Evolutionary conservation across 2,113 vertebrate genomes (phyloP).

Genomic region (Heterotilapia buettikoferi): DNA sequence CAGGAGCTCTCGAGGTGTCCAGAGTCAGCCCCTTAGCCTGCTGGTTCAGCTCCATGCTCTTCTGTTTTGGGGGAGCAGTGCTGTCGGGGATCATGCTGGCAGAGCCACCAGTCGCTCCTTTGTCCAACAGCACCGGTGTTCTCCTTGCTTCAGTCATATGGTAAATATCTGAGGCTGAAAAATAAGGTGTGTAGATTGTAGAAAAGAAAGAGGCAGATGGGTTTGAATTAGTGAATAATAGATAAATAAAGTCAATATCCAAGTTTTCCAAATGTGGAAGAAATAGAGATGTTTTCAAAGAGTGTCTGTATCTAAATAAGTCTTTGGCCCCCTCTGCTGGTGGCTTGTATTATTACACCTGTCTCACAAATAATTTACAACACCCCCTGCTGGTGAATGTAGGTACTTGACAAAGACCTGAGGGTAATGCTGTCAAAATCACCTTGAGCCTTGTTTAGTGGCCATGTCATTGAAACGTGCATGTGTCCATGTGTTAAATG

Average conservation of each 20-base stretch:
- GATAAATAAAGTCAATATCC: neutral
- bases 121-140: conserved; percentile 80
- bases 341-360: conserved; percentile 6
- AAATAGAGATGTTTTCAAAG: neutral
- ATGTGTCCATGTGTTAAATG: neutral
- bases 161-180: conserved; percentile 69
- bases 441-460: neutral
- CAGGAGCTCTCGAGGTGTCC: conserved; percentile 80
- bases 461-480: neutral
- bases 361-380: neutral
- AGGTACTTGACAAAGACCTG: neutral
- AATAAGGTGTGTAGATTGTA: neutral
- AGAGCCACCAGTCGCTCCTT: conserved; percentile 82
- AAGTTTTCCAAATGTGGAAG: neutral
- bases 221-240: neutral
- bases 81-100: conserved; percentile 87
- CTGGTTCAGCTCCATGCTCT: conserved; percentile 97
- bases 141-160: conserved; percentile 87
- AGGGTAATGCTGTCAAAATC: neutral
- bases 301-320: neutral
- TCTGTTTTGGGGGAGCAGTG: conserved; percentile 91
- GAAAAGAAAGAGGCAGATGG: too few relatives aligned
- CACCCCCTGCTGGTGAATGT: conserved; percentile 37
- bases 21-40: conserved; percentile 85
- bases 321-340: conserved; percentile 33